These are phyloP conservation scores for Gastracanthus pulcherrimus DNA, from an alignment of 2,888 invertebrate genomes.

Conservation along the genomic window DNA sequence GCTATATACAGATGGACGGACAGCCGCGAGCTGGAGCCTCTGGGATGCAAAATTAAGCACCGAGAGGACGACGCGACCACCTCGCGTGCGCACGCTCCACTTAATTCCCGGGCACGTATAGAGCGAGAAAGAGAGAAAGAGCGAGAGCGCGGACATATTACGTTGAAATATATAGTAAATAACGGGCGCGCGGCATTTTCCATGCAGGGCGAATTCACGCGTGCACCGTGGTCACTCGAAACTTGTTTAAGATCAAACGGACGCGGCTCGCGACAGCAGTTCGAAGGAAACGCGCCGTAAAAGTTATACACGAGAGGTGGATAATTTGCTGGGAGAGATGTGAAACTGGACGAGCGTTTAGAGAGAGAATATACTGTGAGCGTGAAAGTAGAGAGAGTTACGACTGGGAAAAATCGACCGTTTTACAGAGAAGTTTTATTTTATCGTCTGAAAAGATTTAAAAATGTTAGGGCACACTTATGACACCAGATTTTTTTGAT, in stretches of 20 bases:
- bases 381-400: too few species aligned
- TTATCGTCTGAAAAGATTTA: too few species aligned
- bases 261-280: not conserved
- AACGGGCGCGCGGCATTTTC: conserved; percentile 1
- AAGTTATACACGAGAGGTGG: conserved; percentile 13
- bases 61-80: not conserved
- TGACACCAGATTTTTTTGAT: too few species aligned
- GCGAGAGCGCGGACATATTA: conserved; percentile 11
- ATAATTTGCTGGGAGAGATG: not conserved
- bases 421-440: too few species aligned
- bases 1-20: not conserved
- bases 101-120: conserved; percentile 38
- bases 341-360: not conserved
- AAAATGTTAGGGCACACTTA: too few species aligned
- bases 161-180: conserved; percentile 46
- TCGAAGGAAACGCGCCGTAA: conserved; percentile 21
- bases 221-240: conserved; percentile 1
- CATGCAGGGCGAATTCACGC: conserved; percentile 13
- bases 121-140: not conserved
- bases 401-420: too few species aligned
- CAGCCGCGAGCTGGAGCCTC: not conserved
- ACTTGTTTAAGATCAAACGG: conserved; percentile 49
- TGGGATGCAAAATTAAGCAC: conserved; percentile 45
- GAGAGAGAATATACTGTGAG: not conserved
- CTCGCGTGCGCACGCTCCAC: conserved; percentile 22